phyloP scores from a whole-genome alignment of 2,888 invertebrate genomes.

The Plagodis dolabraria region DNA sequence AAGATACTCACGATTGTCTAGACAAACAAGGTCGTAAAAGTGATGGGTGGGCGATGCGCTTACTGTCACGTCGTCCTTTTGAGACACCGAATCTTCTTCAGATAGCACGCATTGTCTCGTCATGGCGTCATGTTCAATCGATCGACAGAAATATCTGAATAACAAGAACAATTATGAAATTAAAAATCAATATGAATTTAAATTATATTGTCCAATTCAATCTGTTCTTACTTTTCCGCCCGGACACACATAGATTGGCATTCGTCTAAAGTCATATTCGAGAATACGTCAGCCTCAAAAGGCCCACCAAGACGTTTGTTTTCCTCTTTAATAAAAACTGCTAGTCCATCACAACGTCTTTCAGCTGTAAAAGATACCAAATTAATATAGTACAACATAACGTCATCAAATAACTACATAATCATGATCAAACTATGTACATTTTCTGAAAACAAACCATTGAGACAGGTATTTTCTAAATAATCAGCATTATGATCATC shows the following conservation, averaged over 20 bases:
- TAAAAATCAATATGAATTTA: slow-evolving; percentile 6
- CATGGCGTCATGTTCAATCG: slow-evolving; percentile 95
- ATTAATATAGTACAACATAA: no score
- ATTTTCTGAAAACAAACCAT: slow-evolving; percentile 83
- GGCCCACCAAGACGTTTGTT: slow-evolving; percentile 94
- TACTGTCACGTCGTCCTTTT: slow-evolving; percentile 94
- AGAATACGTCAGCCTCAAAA: slow-evolving; percentile 94
- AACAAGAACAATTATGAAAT: slow-evolving; percentile 1
- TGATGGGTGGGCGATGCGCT: slow-evolving; percentile 94
- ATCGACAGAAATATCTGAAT: slow-evolving; percentile 91
- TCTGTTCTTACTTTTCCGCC: slow-evolving; percentile 89
- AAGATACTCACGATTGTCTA: slow-evolving; percentile 93
- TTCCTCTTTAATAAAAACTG: slow-evolving; percentile 95
- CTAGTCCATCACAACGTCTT: slow-evolving; percentile 93
- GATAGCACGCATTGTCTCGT: slow-evolving; percentile 94
- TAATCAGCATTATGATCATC: slow-evolving; percentile 95
- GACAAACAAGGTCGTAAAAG: slow-evolving; percentile 94
- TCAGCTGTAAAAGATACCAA: slow-evolving; percentile 86
- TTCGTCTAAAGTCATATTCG: slow-evolving; percentile 93
- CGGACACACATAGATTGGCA: slow-evolving; percentile 94
- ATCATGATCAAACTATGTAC: background rate
- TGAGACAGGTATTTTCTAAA: slow-evolving; percentile 95
- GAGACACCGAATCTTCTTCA: slow-evolving; percentile 95
- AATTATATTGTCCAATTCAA: slow-evolving; percentile 4
- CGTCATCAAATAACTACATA: background rate